These are phyloP conservation scores for Psylliodes chrysocephalus DNA, from an alignment of 2,888 invertebrate genomes.

Conservation along the genomic window DNA sequence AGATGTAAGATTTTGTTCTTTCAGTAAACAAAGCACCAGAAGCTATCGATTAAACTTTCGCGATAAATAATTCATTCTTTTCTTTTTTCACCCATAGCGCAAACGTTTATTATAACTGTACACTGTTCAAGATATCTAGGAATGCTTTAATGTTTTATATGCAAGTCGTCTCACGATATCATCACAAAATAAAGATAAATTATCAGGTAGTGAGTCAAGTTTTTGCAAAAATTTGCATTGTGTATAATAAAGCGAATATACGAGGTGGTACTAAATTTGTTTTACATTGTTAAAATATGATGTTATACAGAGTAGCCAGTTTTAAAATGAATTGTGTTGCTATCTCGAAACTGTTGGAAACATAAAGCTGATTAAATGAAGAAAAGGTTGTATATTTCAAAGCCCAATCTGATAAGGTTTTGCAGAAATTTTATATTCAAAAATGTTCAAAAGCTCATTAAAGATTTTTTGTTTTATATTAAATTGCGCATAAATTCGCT, in stretches of 20 bases:
- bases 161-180: slow-evolving; percentile 36
- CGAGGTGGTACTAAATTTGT: not conserved
- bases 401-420: too few species aligned
- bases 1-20: too few species aligned
- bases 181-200: slow-evolving; percentile 31
- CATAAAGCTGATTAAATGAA: too few species aligned
- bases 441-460: too few species aligned
- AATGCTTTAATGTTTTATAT: slow-evolving; percentile 23
- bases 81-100: not conserved
- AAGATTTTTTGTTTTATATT: too few species aligned
- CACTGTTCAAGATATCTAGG: slow-evolving; percentile 22
- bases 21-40: not conserved
- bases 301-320: too few species aligned
- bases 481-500: too few species aligned
- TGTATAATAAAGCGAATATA: slow-evolving; percentile 1
- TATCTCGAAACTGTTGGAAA: too few species aligned
- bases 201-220: slow-evolving; percentile 20
- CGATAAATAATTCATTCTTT: slow-evolving; percentile 24
- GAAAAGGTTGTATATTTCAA: too few species aligned
- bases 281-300: not conserved
- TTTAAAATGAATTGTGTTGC: too few species aligned
- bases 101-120: slow-evolving; percentile 9
- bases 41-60: slow-evolving; percentile 6
- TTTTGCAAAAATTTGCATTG: slow-evolving; percentile 26
- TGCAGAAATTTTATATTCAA: too few species aligned